phyloP scores from a whole-genome alignment of 1,140 invertebrate genomes.

The Doryteuthis pealeii region DNA sequence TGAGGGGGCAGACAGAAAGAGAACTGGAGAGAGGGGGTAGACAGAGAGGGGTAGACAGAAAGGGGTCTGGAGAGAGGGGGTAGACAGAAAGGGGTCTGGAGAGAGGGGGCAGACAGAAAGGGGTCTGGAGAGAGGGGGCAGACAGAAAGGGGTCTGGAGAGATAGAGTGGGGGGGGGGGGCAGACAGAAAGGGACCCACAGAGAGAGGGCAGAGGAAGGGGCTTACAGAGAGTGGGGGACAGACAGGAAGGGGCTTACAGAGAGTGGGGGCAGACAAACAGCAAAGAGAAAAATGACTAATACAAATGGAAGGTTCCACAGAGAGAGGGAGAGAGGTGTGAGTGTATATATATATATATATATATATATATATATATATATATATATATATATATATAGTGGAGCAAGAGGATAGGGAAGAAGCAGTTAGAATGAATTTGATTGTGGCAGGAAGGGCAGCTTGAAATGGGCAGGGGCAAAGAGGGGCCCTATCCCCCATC shows the following conservation, averaged over 20 bases:
- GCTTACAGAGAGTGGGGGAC: background rate
- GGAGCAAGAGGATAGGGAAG: background rate
- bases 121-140: background rate
- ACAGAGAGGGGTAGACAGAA: too few relatives aligned
- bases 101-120: too few relatives aligned
- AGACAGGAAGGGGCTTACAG: background rate
- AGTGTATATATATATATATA: background rate
- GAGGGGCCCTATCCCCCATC: too few relatives aligned
- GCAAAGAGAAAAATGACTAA: background rate
- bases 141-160: background rate
- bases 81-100: too few relatives aligned
- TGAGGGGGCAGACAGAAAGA: background rate
- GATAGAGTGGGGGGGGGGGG: background rate
- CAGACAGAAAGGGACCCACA: too few relatives aligned
- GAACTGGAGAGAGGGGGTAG: background rate
- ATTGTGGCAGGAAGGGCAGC: background rate
- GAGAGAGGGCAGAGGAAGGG: too few relatives aligned
- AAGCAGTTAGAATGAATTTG: background rate
- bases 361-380: slow-evolving; percentile 4
- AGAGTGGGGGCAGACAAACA: background rate
- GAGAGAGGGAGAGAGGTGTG: too few relatives aligned
- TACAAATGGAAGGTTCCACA: background rate
- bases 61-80: too few relatives aligned
- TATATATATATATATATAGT: background rate
- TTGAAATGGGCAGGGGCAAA: too few relatives aligned